These are phyloP conservation scores for Heteractis magnifica DNA, from an alignment of 92 coral and sea anemone genomes.

Conservation along the genomic window DNA sequence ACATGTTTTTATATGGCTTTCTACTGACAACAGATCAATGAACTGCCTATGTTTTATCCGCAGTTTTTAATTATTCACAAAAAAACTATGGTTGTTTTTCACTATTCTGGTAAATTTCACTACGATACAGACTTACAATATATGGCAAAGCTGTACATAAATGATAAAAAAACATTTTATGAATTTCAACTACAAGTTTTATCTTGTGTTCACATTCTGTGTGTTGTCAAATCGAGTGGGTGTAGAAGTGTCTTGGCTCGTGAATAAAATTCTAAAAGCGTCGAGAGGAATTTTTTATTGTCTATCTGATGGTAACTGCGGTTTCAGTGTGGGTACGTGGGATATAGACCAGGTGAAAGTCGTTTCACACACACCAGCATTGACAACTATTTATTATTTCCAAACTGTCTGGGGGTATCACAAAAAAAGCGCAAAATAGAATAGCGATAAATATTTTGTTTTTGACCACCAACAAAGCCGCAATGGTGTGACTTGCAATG, in stretches of 20 bases:
- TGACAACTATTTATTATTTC: not conserved
- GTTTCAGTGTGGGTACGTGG: not conserved
- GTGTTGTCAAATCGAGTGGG: not conserved
- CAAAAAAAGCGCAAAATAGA: not conserved
- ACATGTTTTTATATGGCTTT: not conserved
- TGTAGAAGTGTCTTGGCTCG: not conserved
- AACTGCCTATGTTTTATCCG: not conserved
- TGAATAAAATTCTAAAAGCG: not conserved
- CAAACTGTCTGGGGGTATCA: not conserved
- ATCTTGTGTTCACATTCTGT: not conserved
- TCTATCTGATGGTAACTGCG: not conserved
- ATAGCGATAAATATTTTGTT: too few species aligned
- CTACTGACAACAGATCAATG: not conserved
- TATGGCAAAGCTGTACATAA: not conserved
- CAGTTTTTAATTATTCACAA: not conserved
- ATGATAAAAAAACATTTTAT: not conserved
- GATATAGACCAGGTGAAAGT: not conserved
- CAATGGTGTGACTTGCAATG: too few species aligned
- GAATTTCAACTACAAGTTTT: not conserved
- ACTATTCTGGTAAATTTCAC: not conserved
- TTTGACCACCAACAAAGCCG: too few species aligned
- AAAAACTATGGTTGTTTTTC: not conserved
- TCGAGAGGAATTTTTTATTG: not conserved
- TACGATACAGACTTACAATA: not conserved
- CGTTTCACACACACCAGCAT: not conserved